Base-by-base conservation (phyloP, 2,797 vertebrate species). In the Danio kyathit region DNA sequence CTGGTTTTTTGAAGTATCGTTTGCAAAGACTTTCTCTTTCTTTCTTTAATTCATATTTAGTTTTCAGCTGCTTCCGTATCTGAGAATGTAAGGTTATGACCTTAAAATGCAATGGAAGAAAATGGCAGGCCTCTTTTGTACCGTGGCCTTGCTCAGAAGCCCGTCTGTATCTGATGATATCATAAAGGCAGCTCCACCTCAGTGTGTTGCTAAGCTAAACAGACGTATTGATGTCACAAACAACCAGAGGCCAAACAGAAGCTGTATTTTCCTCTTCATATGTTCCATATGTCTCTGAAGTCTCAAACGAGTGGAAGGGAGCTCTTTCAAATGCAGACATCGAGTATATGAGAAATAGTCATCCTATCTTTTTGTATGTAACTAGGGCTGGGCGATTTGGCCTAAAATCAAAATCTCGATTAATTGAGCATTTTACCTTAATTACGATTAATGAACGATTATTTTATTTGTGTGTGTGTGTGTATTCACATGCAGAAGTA, bases 1-100 rank as follows among this genome's bases (percentile, higher is more conserved):
- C 82, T 54, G 21, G 4, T 85, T 67, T 80, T 86, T 38, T 79
- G 74, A 79, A 74, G 78, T 85, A 80, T 76, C 63, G n/a, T 83
- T 83, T 74, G 46, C 29, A 60, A 74, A 80, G 60, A 57, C 60
- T 64, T 60, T 75, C 43, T 61, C 3, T 38, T 43, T 67, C 16
- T 70, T 54, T 49, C 21, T 76, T 17, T 72, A 29, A 43, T 59
- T 43, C 29, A n/a, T 2, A 57, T 49, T 44, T 16, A 69, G 17
- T 66, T 73, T 51, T 44, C 52, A 54, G 29, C 77, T 80, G 57
- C 67, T 52, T 7, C 17, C 54, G 6, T 64, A 79, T 79, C 60
- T 65, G 41, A 83, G n/a, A 70, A 76, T 63, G 56, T 10, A 75
- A 52, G 69, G 78, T 67, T 75, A 63, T 79, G 80, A 83, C 51